phyloP scores from a whole-genome alignment of 64 coral and sea anemone species.

The Actinia equina region DNA sequence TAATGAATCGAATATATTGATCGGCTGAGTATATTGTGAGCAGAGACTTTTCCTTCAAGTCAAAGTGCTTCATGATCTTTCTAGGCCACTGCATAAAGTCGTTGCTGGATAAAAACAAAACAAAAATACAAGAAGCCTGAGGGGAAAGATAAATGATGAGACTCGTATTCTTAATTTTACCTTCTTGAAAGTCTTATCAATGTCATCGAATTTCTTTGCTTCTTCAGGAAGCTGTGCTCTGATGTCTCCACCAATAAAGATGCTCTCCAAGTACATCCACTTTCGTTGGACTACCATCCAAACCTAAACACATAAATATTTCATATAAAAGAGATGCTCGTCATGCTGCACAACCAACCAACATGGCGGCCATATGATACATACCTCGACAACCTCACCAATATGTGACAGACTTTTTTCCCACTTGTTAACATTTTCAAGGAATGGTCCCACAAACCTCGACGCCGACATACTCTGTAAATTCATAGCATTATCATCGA shows the following conservation, averaged over 20 bases:
- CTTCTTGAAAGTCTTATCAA: conserved; percentile 99
- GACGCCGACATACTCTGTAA: conserved; percentile 98
- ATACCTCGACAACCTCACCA: conserved; percentile 94
- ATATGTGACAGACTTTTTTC: conserved; percentile 99
- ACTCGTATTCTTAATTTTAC: neutral
- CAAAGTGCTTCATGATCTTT: too few species aligned
- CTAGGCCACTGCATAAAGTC: too few species aligned
- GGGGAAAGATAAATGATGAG: neutral
- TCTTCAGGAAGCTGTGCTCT: conserved; percentile 98
- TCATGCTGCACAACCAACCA: too few species aligned
- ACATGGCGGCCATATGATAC: neutral
- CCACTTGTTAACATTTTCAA: conserved; percentile 98
- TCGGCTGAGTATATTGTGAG: too few species aligned
- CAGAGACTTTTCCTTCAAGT: too few species aligned
- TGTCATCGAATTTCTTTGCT: conserved; percentile 99
- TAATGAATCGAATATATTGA: neutral
- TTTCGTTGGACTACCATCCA: conserved; percentile 99
- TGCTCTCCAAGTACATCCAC: conserved; percentile 99
- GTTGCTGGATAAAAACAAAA: too few species aligned
- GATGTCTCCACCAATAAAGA: conserved; percentile 98
- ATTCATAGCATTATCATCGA: conserved; percentile 98
- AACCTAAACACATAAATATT: conserved; percentile 40
- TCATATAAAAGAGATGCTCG: neutral
- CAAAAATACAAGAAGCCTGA: neutral
- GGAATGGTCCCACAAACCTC: conserved; percentile 92